Conservation (phyloP, 53 echinoderm and acorn worm genomes). For the Paracentrotus lividus region DNA sequence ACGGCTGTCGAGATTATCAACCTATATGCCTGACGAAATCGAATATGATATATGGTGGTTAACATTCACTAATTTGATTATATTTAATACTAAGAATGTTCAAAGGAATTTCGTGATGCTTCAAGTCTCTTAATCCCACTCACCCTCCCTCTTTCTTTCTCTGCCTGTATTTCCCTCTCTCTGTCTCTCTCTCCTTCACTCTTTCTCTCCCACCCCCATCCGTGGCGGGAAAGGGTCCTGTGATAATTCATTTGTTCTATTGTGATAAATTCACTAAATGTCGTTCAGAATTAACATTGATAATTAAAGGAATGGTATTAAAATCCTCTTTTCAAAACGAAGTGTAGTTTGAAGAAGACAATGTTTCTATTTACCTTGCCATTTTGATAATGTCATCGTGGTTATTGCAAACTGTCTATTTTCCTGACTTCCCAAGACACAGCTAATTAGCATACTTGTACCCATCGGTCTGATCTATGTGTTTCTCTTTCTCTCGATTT, state of each 20-base stretch:
- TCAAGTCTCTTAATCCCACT: too few species aligned
- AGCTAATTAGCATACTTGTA: neutral
- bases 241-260: too few species aligned
- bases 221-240: too few species aligned
- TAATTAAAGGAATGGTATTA: neutral
- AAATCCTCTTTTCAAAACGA: too few species aligned
- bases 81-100: neutral
- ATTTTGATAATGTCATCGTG: neutral
- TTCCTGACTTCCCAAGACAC: neutral
- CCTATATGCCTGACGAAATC: neutral
- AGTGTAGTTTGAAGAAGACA: too few species aligned
- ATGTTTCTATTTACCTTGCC: neutral
- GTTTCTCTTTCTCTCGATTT: neutral
- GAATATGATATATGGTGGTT: neutral
- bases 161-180: neutral
- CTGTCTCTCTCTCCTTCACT: neutral
- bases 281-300: neutral
- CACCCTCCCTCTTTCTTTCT: neutral
- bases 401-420: too few species aligned
- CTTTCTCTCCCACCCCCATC: neutral
- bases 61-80: neutral
- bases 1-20: conserved; percentile 44
- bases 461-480: neutral
- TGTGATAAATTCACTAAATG: neutral
- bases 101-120: neutral